These are phyloP conservation scores for Artibeus jamaicensis DNA, from an alignment of 2,797 vertebrate genomes.

Conservation along the genomic window DNA sequence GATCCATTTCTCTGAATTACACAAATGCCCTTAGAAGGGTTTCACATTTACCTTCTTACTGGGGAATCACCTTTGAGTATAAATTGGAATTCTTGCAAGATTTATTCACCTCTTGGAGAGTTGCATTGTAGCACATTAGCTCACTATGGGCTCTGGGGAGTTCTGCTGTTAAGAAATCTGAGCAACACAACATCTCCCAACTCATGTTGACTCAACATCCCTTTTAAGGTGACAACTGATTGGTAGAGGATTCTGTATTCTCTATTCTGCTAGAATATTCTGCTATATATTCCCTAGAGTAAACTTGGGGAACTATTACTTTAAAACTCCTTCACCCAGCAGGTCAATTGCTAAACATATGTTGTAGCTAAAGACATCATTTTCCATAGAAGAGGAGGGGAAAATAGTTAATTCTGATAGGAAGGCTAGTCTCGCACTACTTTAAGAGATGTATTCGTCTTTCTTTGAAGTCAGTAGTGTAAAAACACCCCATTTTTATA, in stretches of 20 bases:
- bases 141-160: background rate
- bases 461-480: background rate
- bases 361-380: background rate
- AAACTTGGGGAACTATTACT: background rate
- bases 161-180: slow-evolving; percentile 10
- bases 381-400: background rate
- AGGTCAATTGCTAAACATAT: background rate
- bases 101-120: background rate
- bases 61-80: background rate
- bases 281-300: background rate
- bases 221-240: slow-evolving; percentile 21
- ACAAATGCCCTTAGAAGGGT: background rate
- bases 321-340: background rate
- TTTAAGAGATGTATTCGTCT: background rate
- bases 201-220: background rate
- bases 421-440: background rate
- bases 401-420: background rate
- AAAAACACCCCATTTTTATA: background rate
- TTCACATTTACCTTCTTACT: background rate
- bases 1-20: background rate
- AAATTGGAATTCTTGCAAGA: background rate
- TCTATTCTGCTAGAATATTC: background rate
- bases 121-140: background rate
- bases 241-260: background rate
- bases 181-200: background rate